Percentiles rank a stretch among this genome's conserved stretches.
These are phyloP conservation scores for Orchesella cincta DNA, from an alignment of 1,140 invertebrate genomes.

Conservation along the genomic window DNA sequence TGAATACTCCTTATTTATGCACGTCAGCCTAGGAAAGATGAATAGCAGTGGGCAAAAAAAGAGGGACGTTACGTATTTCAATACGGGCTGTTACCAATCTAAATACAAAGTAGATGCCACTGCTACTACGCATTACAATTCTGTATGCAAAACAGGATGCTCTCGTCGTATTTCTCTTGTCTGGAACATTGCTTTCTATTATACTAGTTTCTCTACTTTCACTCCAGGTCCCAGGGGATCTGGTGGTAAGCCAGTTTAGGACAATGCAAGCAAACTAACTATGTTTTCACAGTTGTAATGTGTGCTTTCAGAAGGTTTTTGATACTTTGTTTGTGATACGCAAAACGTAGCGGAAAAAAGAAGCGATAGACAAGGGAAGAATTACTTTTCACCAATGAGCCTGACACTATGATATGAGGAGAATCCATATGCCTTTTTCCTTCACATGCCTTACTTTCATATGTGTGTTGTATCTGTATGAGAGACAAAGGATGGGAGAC, in stretches of 20 bases:
- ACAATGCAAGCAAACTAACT: constrained; percentile 20
- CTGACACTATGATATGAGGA: not conserved
- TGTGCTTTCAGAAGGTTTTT: not conserved
- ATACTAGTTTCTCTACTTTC: not conserved
- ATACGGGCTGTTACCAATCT: not conserved
- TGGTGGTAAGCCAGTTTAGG: constrained; percentile 21
- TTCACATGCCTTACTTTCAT: too few relatives aligned
- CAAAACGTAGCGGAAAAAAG: not conserved
- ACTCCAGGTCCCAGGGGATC: constrained; percentile 19
- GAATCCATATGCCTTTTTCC: too few relatives aligned
- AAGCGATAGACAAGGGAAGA: not conserved
- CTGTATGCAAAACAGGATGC: constrained; percentile 10
- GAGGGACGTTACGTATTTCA: not conserved
- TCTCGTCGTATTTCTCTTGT: not conserved
- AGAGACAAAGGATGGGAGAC: too few relatives aligned
- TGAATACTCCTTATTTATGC: not conserved
- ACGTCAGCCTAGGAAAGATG: not conserved
- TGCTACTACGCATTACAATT: not conserved
- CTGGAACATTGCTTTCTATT: not conserved
- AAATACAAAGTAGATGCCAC: not conserved
- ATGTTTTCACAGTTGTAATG: not conserved
- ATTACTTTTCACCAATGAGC: constrained; percentile 2
- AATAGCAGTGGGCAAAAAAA: not conserved
- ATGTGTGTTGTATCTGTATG: too few relatives aligned
- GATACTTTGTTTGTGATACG: not conserved